Conservation (phyloP, 2,113 vertebrate species). For the Meles meles region DNA sequence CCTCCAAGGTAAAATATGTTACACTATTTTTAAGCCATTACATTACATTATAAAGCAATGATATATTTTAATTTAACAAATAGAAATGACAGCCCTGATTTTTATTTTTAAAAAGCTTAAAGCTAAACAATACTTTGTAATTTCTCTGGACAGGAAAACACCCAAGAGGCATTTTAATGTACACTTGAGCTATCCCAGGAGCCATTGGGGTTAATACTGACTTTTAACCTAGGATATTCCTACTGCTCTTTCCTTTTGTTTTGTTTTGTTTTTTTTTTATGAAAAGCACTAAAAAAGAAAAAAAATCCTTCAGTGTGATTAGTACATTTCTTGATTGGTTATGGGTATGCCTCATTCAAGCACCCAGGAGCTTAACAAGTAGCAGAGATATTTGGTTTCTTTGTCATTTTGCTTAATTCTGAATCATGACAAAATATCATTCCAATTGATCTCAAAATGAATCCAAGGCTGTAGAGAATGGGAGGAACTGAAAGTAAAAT, state of each 20-base stretch:
- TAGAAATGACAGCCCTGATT: neutral
- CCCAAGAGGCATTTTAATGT: neutral
- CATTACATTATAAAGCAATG: neutral
- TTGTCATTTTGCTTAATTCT: neutral
- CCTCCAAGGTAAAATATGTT: constrained; percentile 34
- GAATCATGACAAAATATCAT: neutral
- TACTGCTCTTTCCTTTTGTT: neutral
- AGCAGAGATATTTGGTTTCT: neutral
- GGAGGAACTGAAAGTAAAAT: neutral
- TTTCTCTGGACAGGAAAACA: neutral
- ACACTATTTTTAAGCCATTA: constrained; percentile 18
- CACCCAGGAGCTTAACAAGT: neutral
- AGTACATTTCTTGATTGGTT: neutral
- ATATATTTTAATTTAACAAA: constrained; percentile 20
- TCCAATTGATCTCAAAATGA: neutral
- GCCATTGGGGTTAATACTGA: neutral
- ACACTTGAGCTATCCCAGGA: neutral
- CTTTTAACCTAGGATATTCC: constrained; percentile 9
- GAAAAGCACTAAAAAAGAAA: constrained; percentile 34
- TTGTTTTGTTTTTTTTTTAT: neutral
- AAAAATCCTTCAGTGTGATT: neutral
- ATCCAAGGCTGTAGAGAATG: neutral
- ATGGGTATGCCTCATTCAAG: neutral
- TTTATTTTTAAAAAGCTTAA: constrained; percentile 18
- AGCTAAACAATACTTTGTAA: neutral